phyloP scores from a whole-genome alignment of 1,140 invertebrate species.

The Mercenaria mercenaria region DNA sequence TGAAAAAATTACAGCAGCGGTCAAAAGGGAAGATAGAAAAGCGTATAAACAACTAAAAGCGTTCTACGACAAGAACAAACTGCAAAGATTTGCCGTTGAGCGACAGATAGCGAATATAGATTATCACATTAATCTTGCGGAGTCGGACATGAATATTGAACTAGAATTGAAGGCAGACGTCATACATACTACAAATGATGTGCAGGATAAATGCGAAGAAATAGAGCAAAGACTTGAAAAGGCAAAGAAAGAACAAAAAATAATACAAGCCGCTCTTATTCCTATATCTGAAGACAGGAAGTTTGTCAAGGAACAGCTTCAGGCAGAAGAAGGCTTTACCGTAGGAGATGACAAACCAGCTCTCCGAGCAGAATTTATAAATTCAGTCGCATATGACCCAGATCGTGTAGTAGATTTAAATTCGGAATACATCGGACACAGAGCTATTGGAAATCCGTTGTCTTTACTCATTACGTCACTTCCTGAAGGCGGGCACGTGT shows the following conservation, averaged over 20 bases:
- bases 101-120: constrained; percentile 75
- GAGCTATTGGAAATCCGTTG: background rate
- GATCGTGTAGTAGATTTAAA: constrained; percentile 21
- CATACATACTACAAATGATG: constrained; percentile 80
- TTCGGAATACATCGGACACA: background rate
- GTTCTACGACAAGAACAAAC: constrained; percentile 77
- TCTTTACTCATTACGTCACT: constrained; percentile 16
- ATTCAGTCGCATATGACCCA: background rate
- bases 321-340: constrained; percentile 53
- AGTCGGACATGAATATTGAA: constrained; percentile 78
- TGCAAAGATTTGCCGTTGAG: constrained; percentile 77
- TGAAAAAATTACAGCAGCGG: constrained; percentile 66
- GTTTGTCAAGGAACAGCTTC: constrained; percentile 68
- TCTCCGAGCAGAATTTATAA: constrained; percentile 27
- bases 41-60: constrained; percentile 73
- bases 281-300: constrained; percentile 77
- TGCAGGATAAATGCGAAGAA: constrained; percentile 81
- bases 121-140: constrained; percentile 73
- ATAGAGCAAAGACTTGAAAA: constrained; percentile 76
- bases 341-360: background rate
- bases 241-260: constrained; percentile 74
- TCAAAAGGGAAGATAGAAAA: constrained; percentile 64
- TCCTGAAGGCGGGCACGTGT: background rate
- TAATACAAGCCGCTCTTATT: constrained; percentile 77
- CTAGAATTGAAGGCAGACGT: constrained; percentile 77